Base-by-base conservation (phyloP, 2,113 vertebrate genomes). In the Craseonycteris thonglongyai region DNA sequence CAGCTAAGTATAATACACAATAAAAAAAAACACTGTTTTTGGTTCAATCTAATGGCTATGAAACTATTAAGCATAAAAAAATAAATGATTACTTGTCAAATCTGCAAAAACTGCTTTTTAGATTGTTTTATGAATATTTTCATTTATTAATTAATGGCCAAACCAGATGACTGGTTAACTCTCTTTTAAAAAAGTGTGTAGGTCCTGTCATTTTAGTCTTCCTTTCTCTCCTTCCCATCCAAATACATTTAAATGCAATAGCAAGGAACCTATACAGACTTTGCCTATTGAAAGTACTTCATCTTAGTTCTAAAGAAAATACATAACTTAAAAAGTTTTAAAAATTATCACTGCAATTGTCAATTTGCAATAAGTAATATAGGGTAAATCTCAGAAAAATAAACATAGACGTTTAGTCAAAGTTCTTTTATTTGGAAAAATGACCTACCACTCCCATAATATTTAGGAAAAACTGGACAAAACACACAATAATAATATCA, bases 371-470 rank as follows among this genome's bases (percentile, higher is more conserved):
- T 68, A 81, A 49, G 38, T 68, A 72, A 74, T 82, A 18, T 58
- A 84, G 42, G 42, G 11, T 42, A 94, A 68, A 87, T 87, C 16
- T 42, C 45, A 91, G 40, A 75, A 83, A 71, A 91, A 66, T 56
- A 72, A 95, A 61, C 18, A 58, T 49, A 9, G 33, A 45, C n/a
- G 26, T 69, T 83, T 45, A 65, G 33, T 40, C 3, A 7, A 79
- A 93, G 45, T 87, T 71, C 24, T 83, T 80, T 59, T 80, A 86
- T 75, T 56, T 74, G 42, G 69, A 90, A 83, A 82, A 89, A 83
- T 49, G 30, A 71, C 18, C 51, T 47, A 54, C n/a, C 30, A 63
- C 14, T 92, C 54, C 33, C 24, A 69, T 94, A 78, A 56, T 33
- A n/a, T 26, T 83, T 54, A 78, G 49, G 6, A 92, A 47, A 81